A percentile compares a stretch with the other conserved stretches of the same genome.
phyloP scores from a whole-genome alignment of 2,888 invertebrate species.

The Pterobdella sp. region DNA sequence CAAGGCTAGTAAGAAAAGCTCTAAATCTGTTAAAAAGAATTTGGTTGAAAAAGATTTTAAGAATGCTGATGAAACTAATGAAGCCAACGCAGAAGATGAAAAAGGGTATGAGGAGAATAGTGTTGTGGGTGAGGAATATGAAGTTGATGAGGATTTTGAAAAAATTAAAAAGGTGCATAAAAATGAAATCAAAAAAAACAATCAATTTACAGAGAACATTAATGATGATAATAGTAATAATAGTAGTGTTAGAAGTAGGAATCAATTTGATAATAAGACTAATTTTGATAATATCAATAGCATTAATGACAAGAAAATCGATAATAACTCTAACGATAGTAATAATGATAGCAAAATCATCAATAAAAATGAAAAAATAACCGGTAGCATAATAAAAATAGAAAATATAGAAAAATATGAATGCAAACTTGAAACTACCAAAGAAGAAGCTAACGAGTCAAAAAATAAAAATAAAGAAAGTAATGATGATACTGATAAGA shows the following conservation, averaged over 20 bases:
- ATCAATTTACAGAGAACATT: neutral
- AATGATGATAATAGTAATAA: neutral
- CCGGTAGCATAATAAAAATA: too few relatives aligned
- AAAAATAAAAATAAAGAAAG: too few relatives aligned
- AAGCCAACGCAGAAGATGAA: neutral
- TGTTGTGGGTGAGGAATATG: neutral
- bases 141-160: neutral
- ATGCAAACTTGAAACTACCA: too few relatives aligned
- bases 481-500: neutral
- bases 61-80: neutral
- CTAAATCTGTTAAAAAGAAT: neutral
- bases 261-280: slow-evolving; percentile 6
- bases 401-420: too few relatives aligned
- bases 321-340: neutral
- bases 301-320: neutral
- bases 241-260: neutral
- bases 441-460: too few relatives aligned
- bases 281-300: neutral
- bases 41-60: neutral
- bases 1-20: neutral
- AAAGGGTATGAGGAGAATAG: neutral
- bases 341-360: too few relatives aligned
- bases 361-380: too few relatives aligned
- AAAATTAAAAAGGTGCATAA: neutral
- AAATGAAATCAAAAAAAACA: neutral